These are phyloP conservation scores for Okamejei kenojei DNA, from an alignment of 2,797 vertebrate species.

Conservation along the genomic window DNA sequence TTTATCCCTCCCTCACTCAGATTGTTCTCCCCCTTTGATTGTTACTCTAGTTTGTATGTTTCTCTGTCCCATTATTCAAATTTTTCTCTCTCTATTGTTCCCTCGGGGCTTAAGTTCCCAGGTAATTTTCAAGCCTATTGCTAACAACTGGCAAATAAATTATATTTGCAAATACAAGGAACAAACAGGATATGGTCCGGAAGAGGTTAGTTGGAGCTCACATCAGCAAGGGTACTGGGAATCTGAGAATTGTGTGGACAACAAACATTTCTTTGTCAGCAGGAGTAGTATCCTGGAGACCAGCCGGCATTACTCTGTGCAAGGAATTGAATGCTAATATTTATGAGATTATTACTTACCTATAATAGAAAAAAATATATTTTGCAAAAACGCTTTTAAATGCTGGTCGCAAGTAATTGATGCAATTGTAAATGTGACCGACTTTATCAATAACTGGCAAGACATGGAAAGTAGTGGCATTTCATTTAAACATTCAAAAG, in stretches of 20 bases:
- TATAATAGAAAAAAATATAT: conserved; percentile 1
- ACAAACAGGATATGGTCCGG: neutral
- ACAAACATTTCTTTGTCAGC: neutral
- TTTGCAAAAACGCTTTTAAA: conserved; percentile 71
- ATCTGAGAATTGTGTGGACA: neutral
- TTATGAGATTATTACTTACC: neutral
- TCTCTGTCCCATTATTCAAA: neutral
- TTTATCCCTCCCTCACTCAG: too few relatives aligned
- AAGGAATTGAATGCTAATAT: neutral
- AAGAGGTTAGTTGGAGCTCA: neutral
- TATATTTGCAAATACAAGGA: neutral
- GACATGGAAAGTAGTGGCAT: conserved; percentile 54
- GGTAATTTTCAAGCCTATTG: neutral
- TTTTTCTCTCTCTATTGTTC: neutral
- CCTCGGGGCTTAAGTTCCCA: neutral
- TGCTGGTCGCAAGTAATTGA: conserved; percentile 84
- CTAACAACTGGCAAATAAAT: neutral
- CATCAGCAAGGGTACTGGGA: too few relatives aligned
- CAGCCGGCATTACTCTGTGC: neutral
- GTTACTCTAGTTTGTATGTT: neutral
- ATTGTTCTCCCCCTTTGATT: too few relatives aligned
- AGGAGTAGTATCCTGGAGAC: neutral
- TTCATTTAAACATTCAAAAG: conserved; percentile 43
- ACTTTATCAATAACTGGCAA: conserved; percentile 73
- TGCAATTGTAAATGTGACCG: conserved; percentile 62